A percentile compares a stretch with the other conserved stretches of the same genome.
These are phyloP conservation scores for Melanophora roralis DNA, from an alignment of 2,888 invertebrate species.

Conservation along the genomic window DNA sequence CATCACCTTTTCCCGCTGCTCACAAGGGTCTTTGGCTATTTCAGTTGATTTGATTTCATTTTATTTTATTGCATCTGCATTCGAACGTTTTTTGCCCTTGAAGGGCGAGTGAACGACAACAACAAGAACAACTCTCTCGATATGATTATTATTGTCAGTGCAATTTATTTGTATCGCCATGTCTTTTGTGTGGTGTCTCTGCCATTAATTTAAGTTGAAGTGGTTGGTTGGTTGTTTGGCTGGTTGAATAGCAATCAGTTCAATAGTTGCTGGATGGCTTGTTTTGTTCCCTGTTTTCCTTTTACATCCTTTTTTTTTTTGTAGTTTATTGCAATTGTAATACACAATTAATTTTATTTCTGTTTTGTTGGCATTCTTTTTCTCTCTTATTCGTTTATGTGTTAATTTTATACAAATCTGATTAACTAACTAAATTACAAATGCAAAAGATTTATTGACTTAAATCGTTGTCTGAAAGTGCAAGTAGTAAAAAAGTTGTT, in stretches of 20 bases:
- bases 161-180: slow-evolving; percentile 11
- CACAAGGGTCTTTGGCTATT: neutral
- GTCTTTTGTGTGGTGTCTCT: slow-evolving; percentile 37
- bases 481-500: neutral
- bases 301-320: neutral
- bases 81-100: slow-evolving; percentile 38
- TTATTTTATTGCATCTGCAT: slow-evolving; percentile 39
- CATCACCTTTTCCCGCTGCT: slow-evolving; percentile 23
- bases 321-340: slow-evolving; percentile 15
- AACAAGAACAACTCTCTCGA: slow-evolving; percentile 4
- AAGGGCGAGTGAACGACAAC: neutral
- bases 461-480: slow-evolving; percentile 3
- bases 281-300: slow-evolving; percentile 8
- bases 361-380: neutral
- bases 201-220: slow-evolving; percentile 47
- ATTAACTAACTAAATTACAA: slow-evolving; percentile 51
- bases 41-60: slow-evolving; percentile 31
- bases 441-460: slow-evolving; percentile 45
- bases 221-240: slow-evolving; percentile 24
- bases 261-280: neutral
- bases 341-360: neutral
- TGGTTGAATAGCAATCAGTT: neutral
- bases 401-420: slow-evolving; percentile 55
- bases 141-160: slow-evolving; percentile 44
- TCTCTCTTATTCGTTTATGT: slow-evolving; percentile 26